Percentiles rank a stretch among this genome's conserved stretches.
phyloP scores from a whole-genome alignment of 2,113 vertebrate genomes.

The Amia ocellicauda region DNA sequence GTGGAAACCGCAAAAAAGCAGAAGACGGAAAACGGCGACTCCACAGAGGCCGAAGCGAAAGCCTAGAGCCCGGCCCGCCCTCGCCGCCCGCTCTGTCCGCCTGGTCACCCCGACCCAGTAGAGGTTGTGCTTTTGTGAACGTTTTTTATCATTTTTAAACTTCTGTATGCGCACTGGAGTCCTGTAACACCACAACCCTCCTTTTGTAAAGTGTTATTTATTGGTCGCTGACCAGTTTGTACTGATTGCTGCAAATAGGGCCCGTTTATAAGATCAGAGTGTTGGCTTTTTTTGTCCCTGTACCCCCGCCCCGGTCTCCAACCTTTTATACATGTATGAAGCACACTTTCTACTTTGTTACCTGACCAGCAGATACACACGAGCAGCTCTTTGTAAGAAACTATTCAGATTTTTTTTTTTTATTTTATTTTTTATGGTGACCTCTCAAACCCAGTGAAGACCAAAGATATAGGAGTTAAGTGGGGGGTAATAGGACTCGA shows the following conservation, averaged over 20 bases:
- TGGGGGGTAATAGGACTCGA: constrained; percentile 70
- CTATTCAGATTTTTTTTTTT: constrained; percentile 47
- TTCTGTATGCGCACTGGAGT: constrained; percentile 71
- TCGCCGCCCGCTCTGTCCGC: constrained; percentile 58
- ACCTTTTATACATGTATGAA: constrained; percentile 44
- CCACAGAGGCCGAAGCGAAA: constrained; percentile 69
- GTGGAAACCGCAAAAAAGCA: constrained; percentile 76
- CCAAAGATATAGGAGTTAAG: constrained; percentile 80
- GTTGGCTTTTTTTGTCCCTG: constrained; percentile 21
- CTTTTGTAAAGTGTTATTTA: constrained; percentile 79
- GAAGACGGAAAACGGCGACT: constrained; percentile 72
- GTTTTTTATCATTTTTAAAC: constrained; percentile 53
- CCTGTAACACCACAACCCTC: constrained; percentile 63
- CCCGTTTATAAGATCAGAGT: constrained; percentile 1
- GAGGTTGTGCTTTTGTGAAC: constrained; percentile 75
- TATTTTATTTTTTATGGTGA: no score
- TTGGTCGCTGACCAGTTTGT: constrained; percentile 60
- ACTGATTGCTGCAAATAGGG: constrained; percentile 1
- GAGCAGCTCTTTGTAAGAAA: constrained; percentile 57
- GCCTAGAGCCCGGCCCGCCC: constrained; percentile 53
- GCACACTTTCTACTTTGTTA: constrained; percentile 69
- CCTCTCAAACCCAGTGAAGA: constrained; percentile 71
- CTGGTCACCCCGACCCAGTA: constrained; percentile 66
- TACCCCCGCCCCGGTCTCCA: no score
- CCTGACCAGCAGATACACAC: constrained; percentile 63